Percentiles rank a stretch among this genome's conserved stretches.
phyloP scores from a whole-genome alignment of 2,113 vertebrate genomes.

The Pristiophorus japonicus region DNA sequence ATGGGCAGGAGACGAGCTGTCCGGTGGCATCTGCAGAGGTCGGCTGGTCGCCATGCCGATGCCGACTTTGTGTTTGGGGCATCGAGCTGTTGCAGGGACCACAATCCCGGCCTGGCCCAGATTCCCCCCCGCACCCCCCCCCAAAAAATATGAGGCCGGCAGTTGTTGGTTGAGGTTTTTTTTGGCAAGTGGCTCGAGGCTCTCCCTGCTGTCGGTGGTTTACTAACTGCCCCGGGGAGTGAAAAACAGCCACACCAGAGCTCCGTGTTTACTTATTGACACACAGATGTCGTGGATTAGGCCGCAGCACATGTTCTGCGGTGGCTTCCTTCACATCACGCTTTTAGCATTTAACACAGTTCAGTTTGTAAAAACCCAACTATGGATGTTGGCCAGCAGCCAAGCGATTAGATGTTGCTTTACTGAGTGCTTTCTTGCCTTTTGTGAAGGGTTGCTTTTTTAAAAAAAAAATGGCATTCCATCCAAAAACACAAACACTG shows the following conservation, averaged over 20 bases:
- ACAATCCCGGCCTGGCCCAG: neutral
- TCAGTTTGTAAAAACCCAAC: neutral
- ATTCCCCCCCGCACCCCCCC: too few species aligned
- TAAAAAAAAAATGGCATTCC: neutral
- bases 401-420: neutral
- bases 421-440: neutral
- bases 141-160: neutral
- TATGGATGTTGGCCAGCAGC: neutral
- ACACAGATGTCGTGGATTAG: neutral
- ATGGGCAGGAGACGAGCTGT: constrained; percentile 64
- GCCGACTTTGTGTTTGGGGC: constrained; percentile 45
- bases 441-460: neutral
- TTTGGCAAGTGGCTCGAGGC: neutral
- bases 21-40: constrained; percentile 64
- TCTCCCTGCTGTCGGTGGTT: neutral
- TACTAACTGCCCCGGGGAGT: neutral
- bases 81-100: neutral
- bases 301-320: neutral
- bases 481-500: neutral
- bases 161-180: neutral
- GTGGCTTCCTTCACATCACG: neutral
- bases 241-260: neutral
- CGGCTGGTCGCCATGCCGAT: constrained; percentile 50
- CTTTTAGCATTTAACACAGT: constrained; percentile 3
- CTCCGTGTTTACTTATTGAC: neutral